A percentile compares a stretch with the other conserved stretches of the same genome.
These are phyloP conservation scores for Pristionchus arcanus DNA, from an alignment of 2,888 invertebrate genomes.

Conservation along the genomic window DNA sequence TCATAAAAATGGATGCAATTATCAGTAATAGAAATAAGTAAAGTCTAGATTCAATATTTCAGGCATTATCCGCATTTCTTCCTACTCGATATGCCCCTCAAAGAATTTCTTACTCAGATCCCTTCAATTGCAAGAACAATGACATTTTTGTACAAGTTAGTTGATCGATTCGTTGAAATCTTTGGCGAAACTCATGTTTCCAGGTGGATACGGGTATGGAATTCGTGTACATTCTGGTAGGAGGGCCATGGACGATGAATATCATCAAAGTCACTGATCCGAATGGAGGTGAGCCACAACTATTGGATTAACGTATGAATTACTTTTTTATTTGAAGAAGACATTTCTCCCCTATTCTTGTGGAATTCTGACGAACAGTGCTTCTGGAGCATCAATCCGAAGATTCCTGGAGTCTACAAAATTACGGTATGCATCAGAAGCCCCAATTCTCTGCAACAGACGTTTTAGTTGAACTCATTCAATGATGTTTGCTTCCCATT, in stretches of 20 bases:
- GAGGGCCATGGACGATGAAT: conserved; percentile 9
- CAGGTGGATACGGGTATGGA: background rate
- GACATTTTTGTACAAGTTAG: conserved; percentile 18
- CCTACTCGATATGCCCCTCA: conserved; percentile 26
- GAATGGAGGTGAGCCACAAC: background rate
- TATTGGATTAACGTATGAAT: background rate
- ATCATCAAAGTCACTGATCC: background rate
- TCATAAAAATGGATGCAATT: background rate
- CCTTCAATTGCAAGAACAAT: conserved; percentile 38
- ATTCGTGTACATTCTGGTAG: background rate
- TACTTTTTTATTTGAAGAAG: background rate
- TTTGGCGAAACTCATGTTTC: background rate
- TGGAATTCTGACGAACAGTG: conserved; percentile 40
- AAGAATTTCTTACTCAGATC: conserved; percentile 8
- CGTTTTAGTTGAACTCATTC: background rate
- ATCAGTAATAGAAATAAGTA: background rate
- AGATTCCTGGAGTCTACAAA: conserved; percentile 28
- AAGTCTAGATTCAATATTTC: background rate
- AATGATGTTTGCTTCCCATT: background rate
- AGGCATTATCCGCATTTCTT: background rate
- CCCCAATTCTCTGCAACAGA: background rate
- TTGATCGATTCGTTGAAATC: background rate
- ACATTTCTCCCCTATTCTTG: background rate
- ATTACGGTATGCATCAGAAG: background rate
- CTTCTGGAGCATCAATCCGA: background rate